Evolutionary conservation across 92 coral and sea anemone species (phyloP).

Genomic region (Muricea muricata): DNA sequence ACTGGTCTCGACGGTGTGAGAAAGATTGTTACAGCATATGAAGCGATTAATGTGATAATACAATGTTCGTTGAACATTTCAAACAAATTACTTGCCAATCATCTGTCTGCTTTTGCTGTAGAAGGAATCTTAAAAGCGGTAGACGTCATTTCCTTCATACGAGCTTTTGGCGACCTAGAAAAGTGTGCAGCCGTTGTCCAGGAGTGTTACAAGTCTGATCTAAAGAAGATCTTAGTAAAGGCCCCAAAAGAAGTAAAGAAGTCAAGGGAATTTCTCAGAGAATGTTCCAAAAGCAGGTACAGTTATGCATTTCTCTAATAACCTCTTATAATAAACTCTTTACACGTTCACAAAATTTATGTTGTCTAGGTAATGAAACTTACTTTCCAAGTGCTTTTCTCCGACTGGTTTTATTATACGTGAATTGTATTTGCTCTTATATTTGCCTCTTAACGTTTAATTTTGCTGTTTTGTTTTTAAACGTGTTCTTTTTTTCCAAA

Average conservation of each 20-base stretch:
- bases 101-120: not conserved
- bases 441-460: too few species aligned
- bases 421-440: too few species aligned
- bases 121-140: not conserved
- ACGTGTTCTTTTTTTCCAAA: too few species aligned
- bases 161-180: not conserved
- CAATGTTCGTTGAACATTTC: not conserved
- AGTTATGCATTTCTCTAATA: too few species aligned
- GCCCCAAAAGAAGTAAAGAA: not conserved
- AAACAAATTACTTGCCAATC: not conserved
- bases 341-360: too few species aligned
- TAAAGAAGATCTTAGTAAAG: not conserved
- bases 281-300: conserved; percentile 22
- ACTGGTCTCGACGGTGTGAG: not conserved
- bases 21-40: not conserved
- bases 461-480: too few species aligned
- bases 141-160: not conserved
- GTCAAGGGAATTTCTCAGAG: not conserved
- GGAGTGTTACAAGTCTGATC: conserved; percentile 29
- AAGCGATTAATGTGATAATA: not conserved
- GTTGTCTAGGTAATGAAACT: too few species aligned
- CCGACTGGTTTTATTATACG: too few species aligned
- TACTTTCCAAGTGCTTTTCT: too few species aligned
- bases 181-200: not conserved
- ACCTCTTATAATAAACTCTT: too few species aligned